Percentiles rank a stretch among this genome's conserved stretches.
Conservation (phyloP, 2,113 vertebrate genomes). For the Silurus glanis region DNA sequence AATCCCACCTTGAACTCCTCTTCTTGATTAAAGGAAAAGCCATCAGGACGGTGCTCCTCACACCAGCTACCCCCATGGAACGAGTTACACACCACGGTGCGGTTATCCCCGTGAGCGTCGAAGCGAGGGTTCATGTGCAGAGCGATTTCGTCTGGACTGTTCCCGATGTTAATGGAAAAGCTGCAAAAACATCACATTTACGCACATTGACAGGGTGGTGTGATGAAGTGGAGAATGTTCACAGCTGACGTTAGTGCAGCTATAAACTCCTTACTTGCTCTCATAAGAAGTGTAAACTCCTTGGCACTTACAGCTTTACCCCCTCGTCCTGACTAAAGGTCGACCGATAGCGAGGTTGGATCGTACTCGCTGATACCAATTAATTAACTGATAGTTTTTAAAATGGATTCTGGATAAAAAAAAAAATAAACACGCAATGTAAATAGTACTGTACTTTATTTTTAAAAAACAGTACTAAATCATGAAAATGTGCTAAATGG, state of each 20-base stretch:
- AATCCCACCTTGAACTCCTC: slow-evolving; percentile 67
- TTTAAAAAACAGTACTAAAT: no score
- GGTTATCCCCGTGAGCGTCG: slow-evolving; percentile 67
- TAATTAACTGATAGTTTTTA: no score
- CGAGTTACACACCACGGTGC: slow-evolving; percentile 71
- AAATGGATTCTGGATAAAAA: no score
- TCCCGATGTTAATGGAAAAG: slow-evolving; percentile 71
- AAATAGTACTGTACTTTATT: no score
- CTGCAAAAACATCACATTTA: slow-evolving; percentile 51
- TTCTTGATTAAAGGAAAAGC: slow-evolving; percentile 70
- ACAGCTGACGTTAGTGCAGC: neutral
- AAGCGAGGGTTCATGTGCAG: slow-evolving; percentile 74
- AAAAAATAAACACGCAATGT: no score
- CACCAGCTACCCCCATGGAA: slow-evolving; percentile 68
- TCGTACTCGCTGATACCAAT: no score
- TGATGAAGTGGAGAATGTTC: neutral
- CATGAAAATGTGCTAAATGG: no score
- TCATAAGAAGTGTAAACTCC: neutral
- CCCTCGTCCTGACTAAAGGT: no score
- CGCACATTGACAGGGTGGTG: neutral
- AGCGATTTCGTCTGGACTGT: slow-evolving; percentile 59
- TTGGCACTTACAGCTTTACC: no score
- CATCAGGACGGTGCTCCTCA: slow-evolving; percentile 60
- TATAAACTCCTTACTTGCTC: neutral
- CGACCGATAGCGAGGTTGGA: no score